Conservation (phyloP, 2,888 invertebrate species). For the Trachelus stipa region DNA sequence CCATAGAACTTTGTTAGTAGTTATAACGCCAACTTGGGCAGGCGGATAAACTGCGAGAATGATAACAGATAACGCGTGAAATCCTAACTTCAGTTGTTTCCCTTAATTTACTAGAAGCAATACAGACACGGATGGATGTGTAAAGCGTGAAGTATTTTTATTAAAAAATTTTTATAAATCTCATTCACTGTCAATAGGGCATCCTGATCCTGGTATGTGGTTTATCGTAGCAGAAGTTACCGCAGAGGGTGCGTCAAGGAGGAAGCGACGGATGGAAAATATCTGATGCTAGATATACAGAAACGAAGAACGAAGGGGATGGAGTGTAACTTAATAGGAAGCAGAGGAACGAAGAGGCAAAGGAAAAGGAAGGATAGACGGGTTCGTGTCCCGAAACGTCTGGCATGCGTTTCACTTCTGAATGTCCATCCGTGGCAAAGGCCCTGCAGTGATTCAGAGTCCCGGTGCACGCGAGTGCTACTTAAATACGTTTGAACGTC, state of each 20-base stretch:
- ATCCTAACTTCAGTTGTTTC: background rate
- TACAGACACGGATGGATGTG: background rate
- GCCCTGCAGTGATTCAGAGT: slow-evolving; percentile 29
- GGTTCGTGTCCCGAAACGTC: background rate
- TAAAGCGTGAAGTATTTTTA: background rate
- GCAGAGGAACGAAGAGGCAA: background rate
- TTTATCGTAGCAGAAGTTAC: background rate
- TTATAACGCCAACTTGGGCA: background rate
- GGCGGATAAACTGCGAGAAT: background rate
- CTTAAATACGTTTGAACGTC: slow-evolving; percentile 13
- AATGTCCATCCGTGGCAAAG: background rate
- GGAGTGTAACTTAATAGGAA: background rate
- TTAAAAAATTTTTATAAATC: background rate
- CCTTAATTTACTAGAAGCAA: background rate
- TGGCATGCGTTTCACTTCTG: background rate
- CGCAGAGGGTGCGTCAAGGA: background rate
- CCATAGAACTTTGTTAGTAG: background rate
- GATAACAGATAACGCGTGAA: background rate
- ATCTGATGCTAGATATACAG: background rate
- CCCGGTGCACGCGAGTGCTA: slow-evolving; percentile 28
- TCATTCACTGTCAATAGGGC: background rate
- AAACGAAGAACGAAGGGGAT: background rate
- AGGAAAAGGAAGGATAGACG: background rate
- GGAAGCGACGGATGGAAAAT: background rate
- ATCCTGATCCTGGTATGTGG: background rate